These are phyloP conservation scores for Lutjanus argentimaculatus DNA, from an alignment of 2,797 vertebrate genomes.

Conservation along the genomic window DNA sequence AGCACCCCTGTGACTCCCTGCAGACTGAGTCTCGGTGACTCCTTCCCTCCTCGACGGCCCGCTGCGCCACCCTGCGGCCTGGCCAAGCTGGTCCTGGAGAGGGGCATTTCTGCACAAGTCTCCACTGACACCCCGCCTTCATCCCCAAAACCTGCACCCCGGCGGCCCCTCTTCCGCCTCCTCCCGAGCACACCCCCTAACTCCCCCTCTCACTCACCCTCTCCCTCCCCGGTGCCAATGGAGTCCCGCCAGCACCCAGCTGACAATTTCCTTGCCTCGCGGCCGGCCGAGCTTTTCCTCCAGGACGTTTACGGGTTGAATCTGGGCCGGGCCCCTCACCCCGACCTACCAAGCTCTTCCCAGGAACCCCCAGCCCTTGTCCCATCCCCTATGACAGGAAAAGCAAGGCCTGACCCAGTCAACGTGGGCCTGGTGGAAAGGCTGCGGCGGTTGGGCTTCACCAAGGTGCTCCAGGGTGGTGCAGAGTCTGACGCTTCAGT, in stretches of 20 bases:
- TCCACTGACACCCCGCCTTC: constrained; percentile 79
- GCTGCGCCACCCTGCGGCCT: constrained; percentile 85
- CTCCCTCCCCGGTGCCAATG: constrained; percentile 86
- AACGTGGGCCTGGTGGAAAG: constrained; percentile 91
- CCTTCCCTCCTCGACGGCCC: constrained; percentile 87
- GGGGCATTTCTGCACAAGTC: constrained; percentile 95
- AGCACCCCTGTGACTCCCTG: constrained; percentile 91
- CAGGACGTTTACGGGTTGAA: constrained; percentile 95
- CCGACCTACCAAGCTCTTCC: constrained; percentile 83
- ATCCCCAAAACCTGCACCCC: constrained; percentile 44
- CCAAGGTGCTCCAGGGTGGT: constrained; percentile 84
- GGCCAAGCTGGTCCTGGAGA: constrained; percentile 92
- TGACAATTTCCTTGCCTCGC: constrained; percentile 95
- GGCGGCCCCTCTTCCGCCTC: constrained; percentile 68
- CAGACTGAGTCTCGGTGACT: constrained; percentile 90
- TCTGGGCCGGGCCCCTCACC: constrained; percentile 79
- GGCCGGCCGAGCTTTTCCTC: constrained; percentile 95
- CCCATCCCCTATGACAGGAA: background rate
- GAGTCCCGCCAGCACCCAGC: constrained; percentile 82
- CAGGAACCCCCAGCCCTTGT: constrained; percentile 26
- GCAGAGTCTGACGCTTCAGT: constrained; percentile 67
- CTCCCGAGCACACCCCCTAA: constrained; percentile 92
- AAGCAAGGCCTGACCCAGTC: constrained; percentile 55
- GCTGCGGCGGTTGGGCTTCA: constrained; percentile 92
- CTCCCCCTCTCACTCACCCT: constrained; percentile 89